These are phyloP conservation scores for Dinocampus coccinellae DNA, from an alignment of 2,888 invertebrate genomes.

Conservation along the genomic window DNA sequence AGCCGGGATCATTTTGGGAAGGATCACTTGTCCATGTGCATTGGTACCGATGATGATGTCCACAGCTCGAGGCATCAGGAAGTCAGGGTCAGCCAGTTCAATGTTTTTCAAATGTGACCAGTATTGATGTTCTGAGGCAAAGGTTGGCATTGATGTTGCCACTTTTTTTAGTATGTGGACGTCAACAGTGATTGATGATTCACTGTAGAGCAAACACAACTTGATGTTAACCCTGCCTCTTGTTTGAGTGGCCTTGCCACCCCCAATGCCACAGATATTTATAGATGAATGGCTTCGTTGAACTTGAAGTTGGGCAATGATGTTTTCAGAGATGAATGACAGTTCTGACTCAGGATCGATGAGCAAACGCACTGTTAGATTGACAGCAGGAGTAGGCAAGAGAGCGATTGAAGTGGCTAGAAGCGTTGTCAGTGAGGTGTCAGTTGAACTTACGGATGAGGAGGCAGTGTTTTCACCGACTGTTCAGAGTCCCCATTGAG, in stretches of 20 bases:
- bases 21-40: neutral
- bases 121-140: neutral
- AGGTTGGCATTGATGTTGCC: neutral
- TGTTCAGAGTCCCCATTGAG: neutral
- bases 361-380: neutral
- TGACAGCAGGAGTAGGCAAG: neutral
- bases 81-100: slow-evolving; percentile 4
- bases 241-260: neutral
- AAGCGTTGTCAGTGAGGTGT: neutral
- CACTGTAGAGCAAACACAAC: neutral
- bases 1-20: neutral
- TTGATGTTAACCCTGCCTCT: neutral
- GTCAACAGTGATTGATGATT: neutral
- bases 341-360: neutral
- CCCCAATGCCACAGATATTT: neutral
- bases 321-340: neutral
- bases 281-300: neutral
- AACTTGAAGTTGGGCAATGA: neutral
- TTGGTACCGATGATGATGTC: slow-evolving; percentile 6
- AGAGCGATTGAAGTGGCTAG: neutral
- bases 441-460: neutral
- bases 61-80: neutral
- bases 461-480: neutral
- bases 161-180: neutral
- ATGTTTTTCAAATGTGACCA: neutral